These are phyloP conservation scores for Mus pahari DNA, from an alignment of 2,113 vertebrate species.

Conservation along the genomic window DNA sequence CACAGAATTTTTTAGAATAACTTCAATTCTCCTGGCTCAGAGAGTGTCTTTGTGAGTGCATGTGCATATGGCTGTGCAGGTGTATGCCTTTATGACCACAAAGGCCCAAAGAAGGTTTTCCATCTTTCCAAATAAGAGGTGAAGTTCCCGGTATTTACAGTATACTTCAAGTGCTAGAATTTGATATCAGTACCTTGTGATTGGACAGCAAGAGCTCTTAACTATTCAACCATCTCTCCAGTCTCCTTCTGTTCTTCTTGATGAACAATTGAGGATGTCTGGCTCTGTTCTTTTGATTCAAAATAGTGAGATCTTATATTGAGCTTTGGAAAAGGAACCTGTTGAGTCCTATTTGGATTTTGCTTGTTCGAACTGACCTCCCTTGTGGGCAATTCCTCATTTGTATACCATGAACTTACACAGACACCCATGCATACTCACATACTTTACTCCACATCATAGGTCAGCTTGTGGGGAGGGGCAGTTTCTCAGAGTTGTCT, in stretches of 20 bases:
- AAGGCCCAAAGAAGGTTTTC: neutral
- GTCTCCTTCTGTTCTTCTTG: neutral
- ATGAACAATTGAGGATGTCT: neutral
- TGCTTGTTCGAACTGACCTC: neutral
- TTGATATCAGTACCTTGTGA: no score
- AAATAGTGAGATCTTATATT: neutral
- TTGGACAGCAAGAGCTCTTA: neutral
- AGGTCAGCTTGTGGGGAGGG: neutral
- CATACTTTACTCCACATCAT: neutral
- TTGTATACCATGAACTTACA: neutral
- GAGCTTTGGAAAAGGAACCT: neutral
- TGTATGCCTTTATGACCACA: neutral
- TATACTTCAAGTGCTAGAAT: neutral
- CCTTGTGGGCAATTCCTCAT: neutral
- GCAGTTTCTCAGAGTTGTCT: neutral
- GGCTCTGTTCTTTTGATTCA: neutral
- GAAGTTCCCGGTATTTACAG: neutral
- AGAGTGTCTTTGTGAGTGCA: neutral
- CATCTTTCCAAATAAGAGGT: no score
- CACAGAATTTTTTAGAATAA: neutral
- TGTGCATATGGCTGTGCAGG: neutral
- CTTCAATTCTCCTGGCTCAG: neutral
- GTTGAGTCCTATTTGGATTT: neutral
- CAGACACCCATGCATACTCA: neutral
- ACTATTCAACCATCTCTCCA: neutral